A percentile compares a stretch with the other conserved stretches of the same genome.
These are phyloP conservation scores for Isoperla grammatica DNA, from an alignment of 2,888 invertebrate species.

Conservation along the genomic window DNA sequence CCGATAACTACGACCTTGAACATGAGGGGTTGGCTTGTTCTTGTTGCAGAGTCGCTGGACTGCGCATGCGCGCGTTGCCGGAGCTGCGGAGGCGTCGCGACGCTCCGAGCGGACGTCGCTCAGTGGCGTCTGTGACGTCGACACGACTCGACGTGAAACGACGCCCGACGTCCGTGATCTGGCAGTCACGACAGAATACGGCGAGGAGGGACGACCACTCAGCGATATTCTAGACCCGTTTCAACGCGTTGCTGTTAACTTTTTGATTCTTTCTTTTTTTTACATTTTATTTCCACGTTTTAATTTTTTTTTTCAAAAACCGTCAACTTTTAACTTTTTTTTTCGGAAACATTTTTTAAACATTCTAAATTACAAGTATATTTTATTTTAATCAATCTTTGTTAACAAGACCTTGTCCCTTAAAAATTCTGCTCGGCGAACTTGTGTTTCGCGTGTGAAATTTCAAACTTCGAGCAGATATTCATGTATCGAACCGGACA, in stretches of 20 bases:
- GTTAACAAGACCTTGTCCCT: no score
- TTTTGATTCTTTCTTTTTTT: not conserved
- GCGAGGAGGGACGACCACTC: not conserved
- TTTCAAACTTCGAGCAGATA: no score
- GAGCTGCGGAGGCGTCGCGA: conserved; percentile 8
- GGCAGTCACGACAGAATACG: no score
- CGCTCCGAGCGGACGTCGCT: not conserved
- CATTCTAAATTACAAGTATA: no score
- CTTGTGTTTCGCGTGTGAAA: no score
- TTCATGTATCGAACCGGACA: no score
- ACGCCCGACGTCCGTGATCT: not conserved
- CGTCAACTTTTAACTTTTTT: no score
- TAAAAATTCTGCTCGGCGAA: no score
- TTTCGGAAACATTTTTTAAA: no score
- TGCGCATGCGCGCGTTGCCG: not conserved
- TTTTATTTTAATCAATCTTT: no score
- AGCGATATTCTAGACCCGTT: not conserved
- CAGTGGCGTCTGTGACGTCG: conserved; percentile 11
- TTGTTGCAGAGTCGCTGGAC: not conserved
- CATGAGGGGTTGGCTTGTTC: not conserved
- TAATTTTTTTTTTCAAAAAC: no score
- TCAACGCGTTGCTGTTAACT: not conserved
- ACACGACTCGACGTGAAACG: not conserved
- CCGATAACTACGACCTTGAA: not conserved
- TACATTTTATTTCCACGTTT: no score